These are phyloP conservation scores for Glaucopsyche alexis DNA, from an alignment of 2,888 invertebrate genomes.

Conservation along the genomic window DNA sequence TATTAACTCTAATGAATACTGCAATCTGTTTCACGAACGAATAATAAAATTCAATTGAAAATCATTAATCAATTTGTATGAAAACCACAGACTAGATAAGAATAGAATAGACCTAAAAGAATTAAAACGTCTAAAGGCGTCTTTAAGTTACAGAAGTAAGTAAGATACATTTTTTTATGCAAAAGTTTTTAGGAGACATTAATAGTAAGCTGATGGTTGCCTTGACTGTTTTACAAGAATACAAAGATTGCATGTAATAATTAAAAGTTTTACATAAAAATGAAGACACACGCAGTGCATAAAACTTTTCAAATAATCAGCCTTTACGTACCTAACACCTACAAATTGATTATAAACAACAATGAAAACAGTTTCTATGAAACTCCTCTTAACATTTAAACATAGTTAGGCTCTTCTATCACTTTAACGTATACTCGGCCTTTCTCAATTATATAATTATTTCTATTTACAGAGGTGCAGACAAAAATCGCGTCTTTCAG, in stretches of 20 bases:
- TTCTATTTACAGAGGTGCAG: conserved; percentile 29
- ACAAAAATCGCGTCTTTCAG: conserved; percentile 57
- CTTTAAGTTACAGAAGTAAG: no score
- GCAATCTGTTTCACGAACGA: conserved; percentile 16
- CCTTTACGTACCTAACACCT: conserved; percentile 75
- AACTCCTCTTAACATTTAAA: conserved; percentile 70
- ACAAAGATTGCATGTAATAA: not conserved
- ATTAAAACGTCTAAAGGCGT: no score
- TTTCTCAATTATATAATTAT: conserved; percentile 43
- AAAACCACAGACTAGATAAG: conserved; percentile 9
- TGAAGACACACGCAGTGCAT: conserved; percentile 25
- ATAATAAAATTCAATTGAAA: conserved; percentile 20
- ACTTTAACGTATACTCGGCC: conserved; percentile 76
- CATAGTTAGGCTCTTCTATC: conserved; percentile 76
- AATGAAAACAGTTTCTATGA: conserved; percentile 75
- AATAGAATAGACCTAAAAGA: not conserved
- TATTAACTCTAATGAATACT: not conserved
- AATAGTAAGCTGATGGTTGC: no score
- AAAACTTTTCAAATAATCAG: conserved; percentile 46
- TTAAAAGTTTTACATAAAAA: not conserved
- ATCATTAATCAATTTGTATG: conserved; percentile 18
- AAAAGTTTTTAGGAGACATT: no score
- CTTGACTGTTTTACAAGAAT: not conserved
- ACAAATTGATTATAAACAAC: conserved; percentile 75
- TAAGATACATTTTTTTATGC: no score